Evolutionary conservation across 2,888 invertebrate species (phyloP).

Genomic region (Alitta virens): DNA sequence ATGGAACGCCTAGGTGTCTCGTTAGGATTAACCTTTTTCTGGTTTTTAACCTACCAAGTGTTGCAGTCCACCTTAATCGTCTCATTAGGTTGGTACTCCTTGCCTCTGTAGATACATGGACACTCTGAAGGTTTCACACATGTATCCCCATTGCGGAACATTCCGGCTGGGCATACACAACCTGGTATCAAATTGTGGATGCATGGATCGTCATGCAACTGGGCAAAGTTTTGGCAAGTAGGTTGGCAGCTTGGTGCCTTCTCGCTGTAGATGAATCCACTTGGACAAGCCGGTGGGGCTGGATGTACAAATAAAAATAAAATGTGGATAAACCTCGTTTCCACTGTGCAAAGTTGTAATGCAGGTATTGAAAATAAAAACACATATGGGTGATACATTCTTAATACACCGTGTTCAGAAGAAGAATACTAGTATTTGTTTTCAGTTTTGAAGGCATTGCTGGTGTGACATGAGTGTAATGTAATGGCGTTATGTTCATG

Average conservation of each 20-base stretch:
- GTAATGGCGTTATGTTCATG: no score
- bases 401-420: no score
- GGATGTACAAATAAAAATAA: no score
- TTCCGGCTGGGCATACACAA: slow-evolving; percentile 80
- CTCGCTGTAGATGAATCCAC: slow-evolving; percentile 74
- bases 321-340: no score
- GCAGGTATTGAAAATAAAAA: no score
- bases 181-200: slow-evolving; percentile 73
- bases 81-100: slow-evolving; percentile 30
- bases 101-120: slow-evolving; percentile 35
- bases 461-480: no score
- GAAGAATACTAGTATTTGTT: no score
- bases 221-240: slow-evolving; percentile 64
- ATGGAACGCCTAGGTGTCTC: no score
- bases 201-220: slow-evolving; percentile 18
- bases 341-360: no score
- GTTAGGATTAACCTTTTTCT: no score
- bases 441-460: no score
- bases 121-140: slow-evolving; percentile 38
- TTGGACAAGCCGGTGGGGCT: slow-evolving; percentile 23
- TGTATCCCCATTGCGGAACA: slow-evolving; percentile 58
- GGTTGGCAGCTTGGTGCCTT: slow-evolving; percentile 79
- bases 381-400: no score
- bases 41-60: slow-evolving; percentile 35
- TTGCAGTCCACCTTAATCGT: slow-evolving; percentile 39